Conservation (phyloP, 1,140 invertebrate species). For the Melitaea cinxia region DNA sequence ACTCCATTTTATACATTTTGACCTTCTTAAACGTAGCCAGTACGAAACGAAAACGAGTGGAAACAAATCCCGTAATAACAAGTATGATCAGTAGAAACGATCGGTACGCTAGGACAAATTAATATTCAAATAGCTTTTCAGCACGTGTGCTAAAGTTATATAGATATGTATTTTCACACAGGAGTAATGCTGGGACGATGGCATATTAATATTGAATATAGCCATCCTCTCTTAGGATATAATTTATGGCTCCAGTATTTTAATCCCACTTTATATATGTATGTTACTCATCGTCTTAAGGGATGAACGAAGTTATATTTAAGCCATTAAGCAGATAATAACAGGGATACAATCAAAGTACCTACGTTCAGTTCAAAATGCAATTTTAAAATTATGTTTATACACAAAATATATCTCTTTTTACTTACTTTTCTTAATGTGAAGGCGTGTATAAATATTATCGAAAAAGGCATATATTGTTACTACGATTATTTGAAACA, state of each 20-base stretch:
- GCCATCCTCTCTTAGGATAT: constrained; percentile 7
- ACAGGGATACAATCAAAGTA: no score
- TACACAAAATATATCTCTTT: no score
- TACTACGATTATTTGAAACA: no score
- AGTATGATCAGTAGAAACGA: background rate
- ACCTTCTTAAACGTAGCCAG: background rate
- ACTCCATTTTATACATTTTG: no score
- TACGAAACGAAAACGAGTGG: background rate
- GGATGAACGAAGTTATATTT: background rate
- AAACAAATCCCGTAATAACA: background rate
- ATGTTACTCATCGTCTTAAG: background rate
- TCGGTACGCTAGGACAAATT: background rate
- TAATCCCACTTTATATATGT: background rate
- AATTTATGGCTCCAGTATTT: constrained; percentile 15
- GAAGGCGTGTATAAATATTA: no score
- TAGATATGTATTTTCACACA: constrained; percentile 2
- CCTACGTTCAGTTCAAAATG: no score
- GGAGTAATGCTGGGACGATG: background rate
- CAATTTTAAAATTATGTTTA: no score
- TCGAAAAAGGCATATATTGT: no score
- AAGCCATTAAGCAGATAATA: no score
- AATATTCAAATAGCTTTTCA: constrained; percentile 13
- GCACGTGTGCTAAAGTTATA: constrained; percentile 8
- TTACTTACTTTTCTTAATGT: no score
- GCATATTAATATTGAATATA: constrained; percentile 20